Base-by-base conservation (phyloP, 2,797 vertebrate genomes). In the Pagetopsis macropterus region DNA sequence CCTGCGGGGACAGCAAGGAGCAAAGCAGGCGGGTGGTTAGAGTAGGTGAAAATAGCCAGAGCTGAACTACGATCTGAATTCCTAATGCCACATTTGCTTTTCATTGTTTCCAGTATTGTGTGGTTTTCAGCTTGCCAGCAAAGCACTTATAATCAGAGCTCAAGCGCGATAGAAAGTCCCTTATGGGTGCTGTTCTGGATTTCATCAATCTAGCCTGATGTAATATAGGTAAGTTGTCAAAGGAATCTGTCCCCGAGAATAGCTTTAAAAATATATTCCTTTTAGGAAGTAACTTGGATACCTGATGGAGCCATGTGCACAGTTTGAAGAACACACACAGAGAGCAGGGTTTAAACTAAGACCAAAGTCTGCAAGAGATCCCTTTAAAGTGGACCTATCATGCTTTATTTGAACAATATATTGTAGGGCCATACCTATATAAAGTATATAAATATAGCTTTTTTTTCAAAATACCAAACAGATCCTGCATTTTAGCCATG, bases 41-140 rank as follows among this genome's bases (percentile, higher is more conserved):
- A 56, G 69, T 56, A 72, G 79, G 75, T 69, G 81, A 85, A 89
- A 87, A 89, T 88, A 87, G 75, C 80, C 76, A 56, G 70, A 76
- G 78, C 72, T 78, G 67, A 81, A 81, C 83, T 74, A 74, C 60
- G 76, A 79, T 75, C 70, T 77, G 88, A 85, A 90, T 90, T 86
- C 71, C 50, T 75, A 77, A 86, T 82, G 78, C 61, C 64, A 51
- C 78, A 70, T 88, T 87, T 85, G 71, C 78, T 83, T 88, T 87
- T 83, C 72, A 72, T 64, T 70, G 72, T 72, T 74, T 75, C 46
- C 33, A 23, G 65, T 70, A 72, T 78, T 83, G 81, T 70, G 72
- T 73, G 71, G 70, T 74, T 67, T 9, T 8, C 33, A 0, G 16
- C 79, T 71, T 80, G 81, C 76, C 81, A 79, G 77, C 69, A 51